phyloP scores from a whole-genome alignment of 2,113 vertebrate species.

The Ardeotis arabs region DNA sequence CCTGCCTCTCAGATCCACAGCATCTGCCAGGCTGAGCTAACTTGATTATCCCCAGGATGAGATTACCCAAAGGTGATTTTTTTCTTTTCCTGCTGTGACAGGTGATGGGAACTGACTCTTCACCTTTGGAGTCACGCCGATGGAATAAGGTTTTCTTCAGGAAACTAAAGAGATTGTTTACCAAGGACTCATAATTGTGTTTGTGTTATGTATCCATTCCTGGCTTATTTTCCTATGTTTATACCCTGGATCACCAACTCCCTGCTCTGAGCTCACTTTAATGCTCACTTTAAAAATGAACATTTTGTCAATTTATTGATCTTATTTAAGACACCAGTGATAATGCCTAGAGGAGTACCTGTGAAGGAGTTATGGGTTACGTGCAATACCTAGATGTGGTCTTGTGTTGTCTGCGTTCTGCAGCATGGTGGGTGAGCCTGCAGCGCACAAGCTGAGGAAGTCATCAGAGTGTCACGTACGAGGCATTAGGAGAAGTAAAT shows the following conservation, averaged over 20 bases:
- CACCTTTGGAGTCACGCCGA: not conserved
- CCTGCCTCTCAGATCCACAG: not conserved
- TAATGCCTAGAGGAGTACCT: not conserved
- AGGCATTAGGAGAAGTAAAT: not conserved
- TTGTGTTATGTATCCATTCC: not conserved
- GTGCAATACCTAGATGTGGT: accelerated
- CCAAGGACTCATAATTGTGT: not conserved
- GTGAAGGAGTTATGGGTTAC: not conserved
- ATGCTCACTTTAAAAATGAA: not conserved
- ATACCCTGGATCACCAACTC: not conserved
- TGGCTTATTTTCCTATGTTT: not conserved
- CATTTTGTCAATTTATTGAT: not conserved
- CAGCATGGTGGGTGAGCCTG: not conserved
- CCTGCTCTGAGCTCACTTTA: not conserved
- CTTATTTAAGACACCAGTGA: not conserved
- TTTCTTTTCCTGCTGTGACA: not conserved
- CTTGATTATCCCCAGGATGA: conserved; percentile 7
- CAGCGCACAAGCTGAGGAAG: not conserved
- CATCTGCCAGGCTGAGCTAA: not conserved
- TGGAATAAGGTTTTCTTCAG: not conserved
- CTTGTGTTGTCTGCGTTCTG: not conserved
- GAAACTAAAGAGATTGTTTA: not conserved
- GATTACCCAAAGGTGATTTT: conserved; percentile 31
- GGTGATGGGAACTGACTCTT: not conserved
- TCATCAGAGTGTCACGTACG: not conserved